Base-by-base conservation (phyloP, 2,113 vertebrate species). In the Myotis lucifugus region DNA sequence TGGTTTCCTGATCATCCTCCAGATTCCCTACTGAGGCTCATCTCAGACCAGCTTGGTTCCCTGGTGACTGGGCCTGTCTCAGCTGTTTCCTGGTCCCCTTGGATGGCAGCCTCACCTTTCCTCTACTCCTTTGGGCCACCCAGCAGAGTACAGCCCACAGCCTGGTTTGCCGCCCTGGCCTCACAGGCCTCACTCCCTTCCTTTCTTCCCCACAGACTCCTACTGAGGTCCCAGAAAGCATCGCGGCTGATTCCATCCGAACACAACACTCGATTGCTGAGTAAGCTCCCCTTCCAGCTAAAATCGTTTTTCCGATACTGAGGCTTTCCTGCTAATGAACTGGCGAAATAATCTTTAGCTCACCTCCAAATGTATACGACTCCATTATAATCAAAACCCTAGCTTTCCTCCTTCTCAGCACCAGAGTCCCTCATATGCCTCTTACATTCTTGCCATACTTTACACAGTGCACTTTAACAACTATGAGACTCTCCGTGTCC, bases 281-380 rank as follows among this genome's bases (percentile, higher is more conserved):
- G 59, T 77, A 78, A 96, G 93, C 19, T 50, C 52, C 48, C 84
- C 92, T 93, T 90, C 40, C 18, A 82, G 90, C 79, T 72, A 90
- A 92, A 92, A 70, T 72, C 6, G 0, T 88, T 96, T 95, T 93
- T 90, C 87, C 85, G 37, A 13, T 72, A 85, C 84, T 37, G 73
- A 92, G 67, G 76, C 81, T 82, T 97, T 94, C 90, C 81, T 85
- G 84, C 94, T 94, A 90, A 91, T 88, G 81, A 90, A 94, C 50
- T 25, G 84, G 66, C 56, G 79, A 82, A 89, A 70, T 37, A 64
- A 90, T 95, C 93, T 69, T 79, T 3, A 67, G 86, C 59, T 91
- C 59, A 50, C 76, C 87, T 97, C 84, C 72, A 85, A 88, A 77
- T 50, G 37, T 29, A 46, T 3, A 66, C 0, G 2, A 46, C 76